A percentile compares a stretch with the other conserved stretches of the same genome.
Conservation (phyloP, 2,113 vertebrate genomes). For the Orycteropus afer region DNA sequence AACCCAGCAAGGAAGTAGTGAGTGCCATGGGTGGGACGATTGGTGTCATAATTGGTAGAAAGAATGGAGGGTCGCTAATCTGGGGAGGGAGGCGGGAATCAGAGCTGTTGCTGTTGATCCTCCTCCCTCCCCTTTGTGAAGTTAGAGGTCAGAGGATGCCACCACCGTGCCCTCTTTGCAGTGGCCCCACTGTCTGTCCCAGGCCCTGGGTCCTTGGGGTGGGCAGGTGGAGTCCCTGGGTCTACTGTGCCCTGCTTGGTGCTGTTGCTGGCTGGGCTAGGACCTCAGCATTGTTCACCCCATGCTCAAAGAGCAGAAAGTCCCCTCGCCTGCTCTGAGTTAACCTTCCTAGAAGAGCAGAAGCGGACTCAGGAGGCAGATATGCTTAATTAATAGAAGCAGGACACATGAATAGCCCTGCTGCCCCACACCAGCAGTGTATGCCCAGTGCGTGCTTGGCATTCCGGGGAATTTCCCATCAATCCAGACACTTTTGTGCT, state of each 20-base stretch:
- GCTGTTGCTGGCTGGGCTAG: accelerated
- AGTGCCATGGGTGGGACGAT: too few species aligned
- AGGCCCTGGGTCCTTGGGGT: background rate
- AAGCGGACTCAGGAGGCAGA: background rate
- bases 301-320: background rate
- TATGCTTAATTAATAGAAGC: conserved; percentile 23
- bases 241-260: background rate
- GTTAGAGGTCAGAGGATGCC: too few species aligned
- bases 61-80: too few species aligned
- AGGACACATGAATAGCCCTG: background rate
- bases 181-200: background rate
- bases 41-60: too few species aligned
- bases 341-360: accelerated
- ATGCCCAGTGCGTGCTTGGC: background rate
- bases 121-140: too few species aligned
- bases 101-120: too few species aligned
- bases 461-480: conserved; percentile 3
- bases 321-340: background rate
- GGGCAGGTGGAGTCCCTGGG: background rate
- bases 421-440: background rate
- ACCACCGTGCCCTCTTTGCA: too few species aligned
- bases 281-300: background rate
- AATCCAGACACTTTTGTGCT: background rate
- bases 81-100: too few species aligned
- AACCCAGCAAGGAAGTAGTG: too few species aligned